These are phyloP conservation scores for Machaerirhynchus nigripectus DNA, from an alignment of 2,113 vertebrate genomes.

Conservation along the genomic window DNA sequence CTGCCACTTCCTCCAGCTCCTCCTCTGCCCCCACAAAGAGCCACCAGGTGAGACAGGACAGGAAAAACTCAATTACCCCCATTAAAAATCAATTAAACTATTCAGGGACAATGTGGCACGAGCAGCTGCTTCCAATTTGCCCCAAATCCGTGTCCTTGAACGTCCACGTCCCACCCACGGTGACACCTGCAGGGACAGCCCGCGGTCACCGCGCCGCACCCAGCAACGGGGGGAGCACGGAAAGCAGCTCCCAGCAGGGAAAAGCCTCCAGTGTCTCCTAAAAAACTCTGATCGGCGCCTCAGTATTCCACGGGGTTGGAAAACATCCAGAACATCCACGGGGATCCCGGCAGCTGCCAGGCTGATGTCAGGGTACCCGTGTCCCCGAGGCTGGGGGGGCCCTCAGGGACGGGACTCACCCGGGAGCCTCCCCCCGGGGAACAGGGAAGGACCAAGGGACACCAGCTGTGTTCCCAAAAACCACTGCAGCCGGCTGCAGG, in stretches of 20 bases:
- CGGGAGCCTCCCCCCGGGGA: not conserved
- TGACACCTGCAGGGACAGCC: not conserved
- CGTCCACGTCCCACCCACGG: not conserved
- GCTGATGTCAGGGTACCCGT: accelerated
- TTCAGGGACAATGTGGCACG: not conserved
- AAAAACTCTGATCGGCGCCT: accelerated
- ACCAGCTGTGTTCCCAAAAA: not conserved
- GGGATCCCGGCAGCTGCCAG: accelerated
- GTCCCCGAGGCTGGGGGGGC: accelerated
- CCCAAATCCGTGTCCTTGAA: not conserved
- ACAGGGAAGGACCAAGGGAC: not conserved
- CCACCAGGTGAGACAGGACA: not conserved
- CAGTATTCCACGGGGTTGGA: accelerated
- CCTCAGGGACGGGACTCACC: not conserved
- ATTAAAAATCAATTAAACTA: constrained; percentile 7
- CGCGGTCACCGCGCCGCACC: accelerated
- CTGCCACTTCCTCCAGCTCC: not conserved
- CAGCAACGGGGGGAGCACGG: accelerated
- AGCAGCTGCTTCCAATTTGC: constrained; percentile 19
- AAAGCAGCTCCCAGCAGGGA: accelerated
- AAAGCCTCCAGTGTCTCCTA: not conserved
- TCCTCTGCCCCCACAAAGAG: not conserved
- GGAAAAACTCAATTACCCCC: not conserved
- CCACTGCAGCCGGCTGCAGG: not conserved
- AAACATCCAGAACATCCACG: accelerated